Percentiles rank a stretch among this genome's conserved stretches.
These are phyloP conservation scores for Thaumetopoea pityocampa DNA, from an alignment of 1,140 invertebrate genomes.

Conservation along the genomic window DNA sequence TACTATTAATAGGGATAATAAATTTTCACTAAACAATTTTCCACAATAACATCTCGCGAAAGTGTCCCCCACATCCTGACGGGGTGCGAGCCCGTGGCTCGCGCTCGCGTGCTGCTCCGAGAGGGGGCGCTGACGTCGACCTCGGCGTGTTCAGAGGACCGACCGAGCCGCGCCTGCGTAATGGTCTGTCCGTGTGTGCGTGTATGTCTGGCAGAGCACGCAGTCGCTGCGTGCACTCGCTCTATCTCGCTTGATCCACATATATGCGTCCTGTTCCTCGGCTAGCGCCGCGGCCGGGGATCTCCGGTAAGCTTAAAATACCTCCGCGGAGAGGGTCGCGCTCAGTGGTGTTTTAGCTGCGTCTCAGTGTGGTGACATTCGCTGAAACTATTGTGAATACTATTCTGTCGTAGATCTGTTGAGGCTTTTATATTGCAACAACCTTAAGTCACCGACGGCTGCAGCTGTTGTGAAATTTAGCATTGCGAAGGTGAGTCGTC, in stretches of 20 bases:
- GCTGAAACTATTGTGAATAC: conserved; percentile 44
- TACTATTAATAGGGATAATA: no score
- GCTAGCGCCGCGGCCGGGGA: conserved; percentile 40
- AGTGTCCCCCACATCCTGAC: no score
- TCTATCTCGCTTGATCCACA: conserved; percentile 37
- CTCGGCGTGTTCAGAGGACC: conserved; percentile 47
- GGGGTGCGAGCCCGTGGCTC: no score
- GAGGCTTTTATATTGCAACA: no score
- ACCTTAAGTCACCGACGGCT: conserved; percentile 15
- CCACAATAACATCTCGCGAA: no score
- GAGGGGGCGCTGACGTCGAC: conserved; percentile 63
- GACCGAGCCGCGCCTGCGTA: conserved; percentile 66
- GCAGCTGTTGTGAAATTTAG: conserved; percentile 28
- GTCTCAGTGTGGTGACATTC: conserved; percentile 41
- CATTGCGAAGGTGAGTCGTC: conserved; percentile 16
- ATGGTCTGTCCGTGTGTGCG: conserved; percentile 46
- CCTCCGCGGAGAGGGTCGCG: conserved; percentile 41
- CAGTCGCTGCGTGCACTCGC: conserved; percentile 49
- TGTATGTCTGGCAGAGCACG: conserved; percentile 50
- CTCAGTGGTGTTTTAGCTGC: conserved; percentile 61
- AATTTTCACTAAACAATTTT: no score
- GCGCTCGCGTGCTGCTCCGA: conserved; percentile 39
- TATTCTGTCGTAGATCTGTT: conserved; percentile 50
- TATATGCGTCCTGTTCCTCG: conserved; percentile 37
- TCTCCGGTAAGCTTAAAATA: conserved; percentile 70